Evolutionary conservation across 2,888 invertebrate species (phyloP), one percentile per base, ranked within the genome.

Genomic region (Zygogramma bicolorata): DNA sequence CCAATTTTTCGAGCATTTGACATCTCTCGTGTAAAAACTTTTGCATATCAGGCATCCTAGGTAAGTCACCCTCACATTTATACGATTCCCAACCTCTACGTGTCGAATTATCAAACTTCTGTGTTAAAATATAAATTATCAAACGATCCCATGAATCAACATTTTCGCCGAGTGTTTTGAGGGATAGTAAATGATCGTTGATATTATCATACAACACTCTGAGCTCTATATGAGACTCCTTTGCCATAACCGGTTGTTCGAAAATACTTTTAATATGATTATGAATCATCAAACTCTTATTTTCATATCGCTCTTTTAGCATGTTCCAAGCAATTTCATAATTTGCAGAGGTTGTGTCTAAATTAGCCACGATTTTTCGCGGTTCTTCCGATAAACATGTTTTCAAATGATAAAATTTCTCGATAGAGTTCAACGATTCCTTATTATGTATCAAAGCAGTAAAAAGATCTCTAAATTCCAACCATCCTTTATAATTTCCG

Each of bases 381-480:
- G 40, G 49, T 20, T 68, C 67, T 27, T 31, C 15, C 10, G 25
- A 57, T 10, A 31, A 29, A 18, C 20, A 57, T 22, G 27, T 62
- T 62, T 40, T 67, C 18, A 70, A 53, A 53, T 70, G 61, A 29
- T 70, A 70, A 70, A 65, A 70, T 31, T 63, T 65, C n/a, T 66
- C 46, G 10, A 63, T 46, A 10, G 27, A 20, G 13, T 25, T 46
- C 27, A 63, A 15, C 22, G 42, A 42, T 25, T n/a, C 38, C 25
- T 63, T 63, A 18, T 20, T 3, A 63, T 63, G 20, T 3, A 63
- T 8, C 27, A 63, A 29, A 13, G 63, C 63, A 22, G 40, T 42
- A 65, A 74, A 74, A 1, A 63, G 46, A 49, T 74, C 71, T 15
- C 49, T 58, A 60, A 71, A 74, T 31, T 74, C 74, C 20, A 71